Conservation (phyloP, 2,888 invertebrate genomes). For the Apocheima hispidaria region DNA sequence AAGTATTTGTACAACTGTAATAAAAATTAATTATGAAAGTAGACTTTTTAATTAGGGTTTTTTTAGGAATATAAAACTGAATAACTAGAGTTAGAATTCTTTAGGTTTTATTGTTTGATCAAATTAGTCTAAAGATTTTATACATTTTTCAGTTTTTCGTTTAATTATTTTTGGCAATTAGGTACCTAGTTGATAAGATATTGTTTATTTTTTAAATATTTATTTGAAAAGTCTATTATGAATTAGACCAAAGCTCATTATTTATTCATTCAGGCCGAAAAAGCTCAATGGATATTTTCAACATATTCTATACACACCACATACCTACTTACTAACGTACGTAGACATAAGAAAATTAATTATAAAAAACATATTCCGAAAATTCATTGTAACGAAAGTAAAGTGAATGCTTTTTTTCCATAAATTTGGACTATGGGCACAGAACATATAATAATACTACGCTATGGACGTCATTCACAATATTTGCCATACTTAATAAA, state of each 20-base stretch:
- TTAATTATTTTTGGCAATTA: background rate
- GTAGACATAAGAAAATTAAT: background rate
- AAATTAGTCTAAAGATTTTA: background rate
- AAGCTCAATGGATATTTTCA: background rate
- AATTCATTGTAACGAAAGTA: too few species aligned
- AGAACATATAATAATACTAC: too few species aligned
- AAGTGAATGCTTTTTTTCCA: too few species aligned
- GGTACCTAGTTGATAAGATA: constrained; percentile 36
- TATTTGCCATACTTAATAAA: too few species aligned
- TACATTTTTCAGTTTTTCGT: constrained; percentile 4
- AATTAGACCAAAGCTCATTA: constrained; percentile 76
- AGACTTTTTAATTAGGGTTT: background rate
- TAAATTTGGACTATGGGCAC: too few species aligned
- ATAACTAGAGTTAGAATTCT: constrained; percentile 36
- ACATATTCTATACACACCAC: background rate
- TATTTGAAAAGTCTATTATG: constrained; percentile 58
- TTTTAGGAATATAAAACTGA: constrained; percentile 46
- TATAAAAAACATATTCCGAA: background rate
- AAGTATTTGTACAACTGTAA: constrained; percentile 30
- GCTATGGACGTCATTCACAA: too few species aligned
- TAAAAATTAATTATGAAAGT: constrained; percentile 29
- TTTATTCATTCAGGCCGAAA: constrained; percentile 49
- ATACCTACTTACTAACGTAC: background rate
- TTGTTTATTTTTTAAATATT: constrained; percentile 43
- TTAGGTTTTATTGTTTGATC: constrained; percentile 12